phyloP scores from a whole-genome alignment of 2,113 vertebrate species.

The Shinisaurus crocodilurus region DNA sequence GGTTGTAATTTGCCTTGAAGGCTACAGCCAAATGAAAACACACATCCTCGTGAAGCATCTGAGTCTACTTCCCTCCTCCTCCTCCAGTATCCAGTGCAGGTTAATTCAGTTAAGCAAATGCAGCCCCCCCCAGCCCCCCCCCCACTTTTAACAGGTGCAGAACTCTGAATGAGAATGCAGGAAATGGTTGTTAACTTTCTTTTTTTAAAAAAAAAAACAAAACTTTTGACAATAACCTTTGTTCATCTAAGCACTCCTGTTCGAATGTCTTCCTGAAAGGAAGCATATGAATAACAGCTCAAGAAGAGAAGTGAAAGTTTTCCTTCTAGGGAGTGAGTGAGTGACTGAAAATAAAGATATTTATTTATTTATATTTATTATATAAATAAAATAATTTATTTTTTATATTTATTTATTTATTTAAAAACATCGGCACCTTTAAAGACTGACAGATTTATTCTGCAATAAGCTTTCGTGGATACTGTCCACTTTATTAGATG shows the following conservation, averaged over 20 bases:
- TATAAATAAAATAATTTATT: constrained; percentile 11
- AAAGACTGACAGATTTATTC: too few relatives aligned
- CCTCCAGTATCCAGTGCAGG: background rate
- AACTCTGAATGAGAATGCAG: background rate
- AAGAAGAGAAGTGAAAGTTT: constrained; percentile 39
- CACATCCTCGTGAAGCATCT: constrained; percentile 4
- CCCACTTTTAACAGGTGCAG: background rate
- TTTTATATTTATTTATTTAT: background rate
- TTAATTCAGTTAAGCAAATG: background rate
- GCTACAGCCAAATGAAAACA: constrained; percentile 36
- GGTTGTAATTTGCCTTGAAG: background rate
- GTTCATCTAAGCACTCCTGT: constrained; percentile 5
- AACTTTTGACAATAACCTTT: background rate
- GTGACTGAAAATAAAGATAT: constrained; percentile 40
- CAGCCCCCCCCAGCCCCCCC: too few relatives aligned
- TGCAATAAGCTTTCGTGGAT: too few relatives aligned
- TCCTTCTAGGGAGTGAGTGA: constrained; percentile 2
- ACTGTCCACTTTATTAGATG: too few relatives aligned
- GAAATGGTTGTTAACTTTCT: background rate
- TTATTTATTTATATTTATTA: too few relatives aligned
- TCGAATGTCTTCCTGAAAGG: constrained; percentile 18
- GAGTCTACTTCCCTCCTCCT: background rate
- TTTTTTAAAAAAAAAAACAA: too few relatives aligned
- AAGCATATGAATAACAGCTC: constrained; percentile 5
- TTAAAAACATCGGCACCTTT: too few relatives aligned